Percentiles rank a stretch among this genome's conserved stretches.
These are phyloP conservation scores for Danaus melanippus DNA, from an alignment of 1,140 invertebrate species.

Conservation along the genomic window DNA sequence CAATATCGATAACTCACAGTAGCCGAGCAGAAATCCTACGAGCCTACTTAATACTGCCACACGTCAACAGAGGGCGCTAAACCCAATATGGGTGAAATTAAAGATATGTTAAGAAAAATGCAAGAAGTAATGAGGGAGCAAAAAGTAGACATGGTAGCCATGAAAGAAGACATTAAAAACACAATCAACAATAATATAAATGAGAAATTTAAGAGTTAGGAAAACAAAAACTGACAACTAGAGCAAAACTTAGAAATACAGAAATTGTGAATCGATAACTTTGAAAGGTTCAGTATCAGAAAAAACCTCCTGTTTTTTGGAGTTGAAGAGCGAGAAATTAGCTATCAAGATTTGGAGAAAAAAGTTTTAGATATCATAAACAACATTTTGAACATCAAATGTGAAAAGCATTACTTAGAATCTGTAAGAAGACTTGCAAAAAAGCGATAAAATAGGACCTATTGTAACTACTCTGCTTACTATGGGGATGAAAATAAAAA, in stretches of 20 bases:
- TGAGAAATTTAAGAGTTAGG: constrained; percentile 22
- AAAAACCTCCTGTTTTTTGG: constrained; percentile 27
- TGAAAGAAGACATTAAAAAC: constrained; percentile 26
- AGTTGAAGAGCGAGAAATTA: constrained; percentile 24
- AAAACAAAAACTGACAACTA: constrained; percentile 20
- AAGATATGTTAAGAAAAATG: constrained; percentile 21
- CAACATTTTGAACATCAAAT: constrained; percentile 22
- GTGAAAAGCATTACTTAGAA: constrained; percentile 19
- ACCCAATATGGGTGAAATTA: constrained; percentile 26
- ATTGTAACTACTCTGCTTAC: constrained; percentile 24
- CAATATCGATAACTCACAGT: too few species aligned
- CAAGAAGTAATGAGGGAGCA: constrained; percentile 22
- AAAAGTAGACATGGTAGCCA: constrained; percentile 22
- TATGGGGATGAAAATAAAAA: constrained; percentile 27
- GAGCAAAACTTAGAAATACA: constrained; percentile 23
- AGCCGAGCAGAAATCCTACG: not conserved
- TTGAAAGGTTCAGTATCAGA: constrained; percentile 16
- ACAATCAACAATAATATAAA: constrained; percentile 25
- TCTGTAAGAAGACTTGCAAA: constrained; percentile 24
- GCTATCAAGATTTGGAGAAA: constrained; percentile 18
- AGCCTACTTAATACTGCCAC: not conserved
- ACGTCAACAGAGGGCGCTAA: constrained; percentile 13
- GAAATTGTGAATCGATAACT: constrained; percentile 18
- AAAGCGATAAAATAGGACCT: constrained; percentile 24
- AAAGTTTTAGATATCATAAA: constrained; percentile 24